Conservation (phyloP, 2,113 vertebrate species). For the Siphamia tubifer region DNA sequence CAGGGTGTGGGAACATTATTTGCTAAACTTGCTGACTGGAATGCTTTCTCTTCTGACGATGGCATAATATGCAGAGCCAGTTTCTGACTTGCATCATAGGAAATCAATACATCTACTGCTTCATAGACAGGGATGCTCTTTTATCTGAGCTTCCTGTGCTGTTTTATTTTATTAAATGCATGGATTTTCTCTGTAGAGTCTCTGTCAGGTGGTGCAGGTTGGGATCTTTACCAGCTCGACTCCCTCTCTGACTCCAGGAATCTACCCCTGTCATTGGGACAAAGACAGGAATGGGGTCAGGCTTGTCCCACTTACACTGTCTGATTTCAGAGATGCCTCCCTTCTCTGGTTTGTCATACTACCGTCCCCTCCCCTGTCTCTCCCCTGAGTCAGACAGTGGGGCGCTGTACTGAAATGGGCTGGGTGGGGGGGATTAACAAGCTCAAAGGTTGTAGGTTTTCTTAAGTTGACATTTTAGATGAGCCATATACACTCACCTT, state of each 20-base stretch:
- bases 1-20: slow-evolving; percentile 42
- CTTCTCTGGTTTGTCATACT: background rate
- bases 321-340: slow-evolving; percentile 46
- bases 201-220: background rate
- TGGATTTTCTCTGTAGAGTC: background rate
- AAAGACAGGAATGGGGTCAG: slow-evolving; percentile 71
- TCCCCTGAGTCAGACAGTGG: slow-evolving; percentile 48
- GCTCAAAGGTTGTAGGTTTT: slow-evolving; percentile 72
- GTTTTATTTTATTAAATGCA: background rate
- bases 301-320: slow-evolving; percentile 60
- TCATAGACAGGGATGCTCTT: background rate
- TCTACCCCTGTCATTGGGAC: slow-evolving; percentile 62
- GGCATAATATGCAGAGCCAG: slow-evolving; percentile 8
- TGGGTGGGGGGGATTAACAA: slow-evolving; percentile 83
- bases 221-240: background rate
- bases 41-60: slow-evolving; percentile 6
- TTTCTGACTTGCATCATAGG: slow-evolving; percentile 39
- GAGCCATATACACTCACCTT: slow-evolving; percentile 30
- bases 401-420: slow-evolving; percentile 75
- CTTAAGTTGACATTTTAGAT: slow-evolving; percentile 76
- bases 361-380: background rate
- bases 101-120: slow-evolving; percentile 48
- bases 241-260: slow-evolving; percentile 38
- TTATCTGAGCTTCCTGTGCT: background rate
- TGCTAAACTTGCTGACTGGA: slow-evolving; percentile 16